Conservation (phyloP, 1,140 invertebrate genomes). For the Heliconius hermathena region DNA sequence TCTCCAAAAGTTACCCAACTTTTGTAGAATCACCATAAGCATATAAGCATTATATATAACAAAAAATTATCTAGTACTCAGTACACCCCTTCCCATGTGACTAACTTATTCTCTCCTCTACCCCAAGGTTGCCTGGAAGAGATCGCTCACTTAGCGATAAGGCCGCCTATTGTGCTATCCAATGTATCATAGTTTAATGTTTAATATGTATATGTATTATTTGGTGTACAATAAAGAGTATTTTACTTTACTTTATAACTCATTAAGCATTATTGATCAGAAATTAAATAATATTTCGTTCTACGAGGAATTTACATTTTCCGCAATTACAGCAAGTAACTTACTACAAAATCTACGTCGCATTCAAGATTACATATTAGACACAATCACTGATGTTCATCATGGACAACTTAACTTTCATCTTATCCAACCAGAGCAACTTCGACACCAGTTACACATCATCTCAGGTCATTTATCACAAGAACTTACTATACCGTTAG, state of each 20-base stretch:
- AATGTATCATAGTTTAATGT: too few species aligned
- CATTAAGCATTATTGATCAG: not conserved
- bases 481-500: not conserved
- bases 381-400: constrained; percentile 36
- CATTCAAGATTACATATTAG: constrained; percentile 28
- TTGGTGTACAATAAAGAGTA: too few species aligned
- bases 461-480: not conserved
- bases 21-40: too few species aligned
- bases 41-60: too few species aligned
- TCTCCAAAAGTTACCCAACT: too few species aligned
- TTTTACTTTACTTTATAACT: not conserved
- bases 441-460: not conserved
- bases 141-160: too few species aligned
- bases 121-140: too few species aligned
- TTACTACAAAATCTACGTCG: constrained; percentile 25
- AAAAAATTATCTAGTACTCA: too few species aligned
- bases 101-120: too few species aligned
- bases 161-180: too few species aligned
- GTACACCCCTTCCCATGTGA: too few species aligned
- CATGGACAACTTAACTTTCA: constrained; percentile 35
- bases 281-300: not conserved
- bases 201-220: too few species aligned
- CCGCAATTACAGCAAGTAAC: constrained; percentile 17
- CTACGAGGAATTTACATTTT: not conserved
- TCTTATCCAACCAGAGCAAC: constrained; percentile 30